Conservation (phyloP, 2,113 vertebrate species). For the Ornithorhynchus anatinus region DNA sequence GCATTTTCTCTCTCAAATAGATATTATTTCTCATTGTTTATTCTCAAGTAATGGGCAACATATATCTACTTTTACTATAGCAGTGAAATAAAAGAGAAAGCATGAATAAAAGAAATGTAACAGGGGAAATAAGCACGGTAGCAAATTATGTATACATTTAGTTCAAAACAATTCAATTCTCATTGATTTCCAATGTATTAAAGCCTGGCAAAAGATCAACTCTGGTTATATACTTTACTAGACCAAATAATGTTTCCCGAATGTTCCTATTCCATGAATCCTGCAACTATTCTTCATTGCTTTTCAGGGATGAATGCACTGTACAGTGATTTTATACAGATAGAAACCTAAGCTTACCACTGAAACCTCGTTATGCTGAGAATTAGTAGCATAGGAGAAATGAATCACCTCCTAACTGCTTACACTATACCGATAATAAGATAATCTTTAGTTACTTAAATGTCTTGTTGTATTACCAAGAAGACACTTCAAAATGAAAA, state of each 20-base stretch:
- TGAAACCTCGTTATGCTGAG: neutral
- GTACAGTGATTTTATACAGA: neutral
- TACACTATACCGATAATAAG: too few species aligned
- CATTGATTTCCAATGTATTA: conserved; percentile 37
- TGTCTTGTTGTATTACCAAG: too few species aligned
- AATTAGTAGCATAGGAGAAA: neutral
- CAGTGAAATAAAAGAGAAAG: neutral
- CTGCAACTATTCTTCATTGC: neutral
- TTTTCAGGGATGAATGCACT: neutral
- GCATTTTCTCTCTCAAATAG: conserved; percentile 14
- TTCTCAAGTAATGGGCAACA: neutral
- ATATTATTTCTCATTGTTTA: conserved; percentile 15
- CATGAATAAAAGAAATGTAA: neutral
- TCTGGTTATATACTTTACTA: conserved; percentile 25
- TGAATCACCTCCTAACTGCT: neutral
- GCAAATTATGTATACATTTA: neutral
- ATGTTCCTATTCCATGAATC: neutral
- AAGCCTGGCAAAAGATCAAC: conserved; percentile 23
- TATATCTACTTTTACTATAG: neutral
- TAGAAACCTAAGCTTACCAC: neutral
- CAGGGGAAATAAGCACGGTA: neutral
- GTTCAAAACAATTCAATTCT: conserved; percentile 17
- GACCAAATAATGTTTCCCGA: conserved; percentile 5
- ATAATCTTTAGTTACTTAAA: too few species aligned
- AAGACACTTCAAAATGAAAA: too few species aligned